These are phyloP conservation scores for Drosophila fungiperda DNA, from an alignment of 2,888 invertebrate genomes.

Conservation along the genomic window DNA sequence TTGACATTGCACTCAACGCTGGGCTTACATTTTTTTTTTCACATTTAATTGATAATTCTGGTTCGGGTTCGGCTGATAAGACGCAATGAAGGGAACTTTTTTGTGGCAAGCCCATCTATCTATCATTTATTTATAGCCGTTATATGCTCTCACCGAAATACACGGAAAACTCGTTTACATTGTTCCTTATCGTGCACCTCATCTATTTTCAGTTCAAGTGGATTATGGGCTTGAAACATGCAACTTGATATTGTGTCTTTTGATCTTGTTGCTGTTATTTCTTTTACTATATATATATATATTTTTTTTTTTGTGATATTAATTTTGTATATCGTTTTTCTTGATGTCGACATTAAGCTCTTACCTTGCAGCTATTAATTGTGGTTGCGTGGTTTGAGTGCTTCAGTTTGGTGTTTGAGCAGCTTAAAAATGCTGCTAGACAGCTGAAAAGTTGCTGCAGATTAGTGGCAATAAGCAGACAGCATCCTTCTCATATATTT, in stretches of 20 bases:
- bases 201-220: conserved; percentile 54
- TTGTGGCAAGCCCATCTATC: conserved; percentile 13
- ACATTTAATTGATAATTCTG: conserved; percentile 74
- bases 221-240: conserved; percentile 68
- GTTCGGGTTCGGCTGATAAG: conserved; percentile 59
- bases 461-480: conserved; percentile 21
- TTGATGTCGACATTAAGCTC: conserved; percentile 54
- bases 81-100: conserved; percentile 20
- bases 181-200: conserved; percentile 67
- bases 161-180: conserved; percentile 21
- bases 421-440: conserved; percentile 30
- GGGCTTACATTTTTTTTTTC: conserved; percentile 36
- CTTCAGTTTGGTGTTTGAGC: conserved; percentile 19
- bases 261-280: conserved; percentile 15
- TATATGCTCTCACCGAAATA: conserved; percentile 40
- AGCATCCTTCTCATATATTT: not conserved
- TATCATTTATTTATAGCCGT: conserved; percentile 54
- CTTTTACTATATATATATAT: not conserved
- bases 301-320: not conserved
- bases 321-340: conserved; percentile 46
- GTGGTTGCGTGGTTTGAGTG: conserved; percentile 38
- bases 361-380: conserved; percentile 63
- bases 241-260: conserved; percentile 28
- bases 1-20: conserved; percentile 67
- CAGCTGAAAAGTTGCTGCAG: conserved; percentile 25